Percentiles rank a stretch among this genome's conserved stretches.
Conservation (phyloP, 2,888 invertebrate genomes). For the Lordiphosa andalusiaca region DNA sequence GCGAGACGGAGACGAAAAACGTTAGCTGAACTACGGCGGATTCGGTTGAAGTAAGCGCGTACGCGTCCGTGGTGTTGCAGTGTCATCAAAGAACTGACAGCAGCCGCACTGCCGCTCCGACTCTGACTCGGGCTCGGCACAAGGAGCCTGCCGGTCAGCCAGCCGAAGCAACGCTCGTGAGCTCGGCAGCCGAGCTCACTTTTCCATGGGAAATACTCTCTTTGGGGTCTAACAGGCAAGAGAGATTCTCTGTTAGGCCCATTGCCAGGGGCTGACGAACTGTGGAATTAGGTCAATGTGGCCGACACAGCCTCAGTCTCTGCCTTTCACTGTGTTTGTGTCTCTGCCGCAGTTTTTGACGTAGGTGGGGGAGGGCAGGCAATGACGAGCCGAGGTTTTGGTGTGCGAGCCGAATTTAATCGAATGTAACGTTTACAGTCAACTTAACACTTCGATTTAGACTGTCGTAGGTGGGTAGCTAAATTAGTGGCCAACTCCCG, state of each 20-base stretch:
- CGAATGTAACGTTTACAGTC: constrained; percentile 70
- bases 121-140: not conserved
- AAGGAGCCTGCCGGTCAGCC: constrained; percentile 2
- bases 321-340: not conserved
- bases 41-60: constrained; percentile 22
- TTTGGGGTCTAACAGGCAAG: constrained; percentile 21
- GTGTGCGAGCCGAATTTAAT: constrained; percentile 58
- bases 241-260: constrained; percentile 12
- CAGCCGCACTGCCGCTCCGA: not conserved
- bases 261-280: constrained; percentile 46
- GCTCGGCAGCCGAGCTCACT: constrained; percentile 6
- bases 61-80: constrained; percentile 37
- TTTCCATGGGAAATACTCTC: constrained; percentile 47
- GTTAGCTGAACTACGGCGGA: constrained; percentile 11
- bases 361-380: not conserved
- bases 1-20: constrained; percentile 16
- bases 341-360: constrained; percentile 7
- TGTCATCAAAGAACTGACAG: constrained; percentile 43
- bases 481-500: constrained; percentile 59
- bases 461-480: constrained; percentile 41
- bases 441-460: constrained; percentile 68
- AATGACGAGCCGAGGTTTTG: constrained; percentile 33
- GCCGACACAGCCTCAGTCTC: constrained; percentile 3
- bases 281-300: constrained; percentile 54
- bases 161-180: constrained; percentile 14